These are phyloP conservation scores for Chydorus sphaericus DNA, from an alignment of 2,888 invertebrate genomes.

Conservation along the genomic window DNA sequence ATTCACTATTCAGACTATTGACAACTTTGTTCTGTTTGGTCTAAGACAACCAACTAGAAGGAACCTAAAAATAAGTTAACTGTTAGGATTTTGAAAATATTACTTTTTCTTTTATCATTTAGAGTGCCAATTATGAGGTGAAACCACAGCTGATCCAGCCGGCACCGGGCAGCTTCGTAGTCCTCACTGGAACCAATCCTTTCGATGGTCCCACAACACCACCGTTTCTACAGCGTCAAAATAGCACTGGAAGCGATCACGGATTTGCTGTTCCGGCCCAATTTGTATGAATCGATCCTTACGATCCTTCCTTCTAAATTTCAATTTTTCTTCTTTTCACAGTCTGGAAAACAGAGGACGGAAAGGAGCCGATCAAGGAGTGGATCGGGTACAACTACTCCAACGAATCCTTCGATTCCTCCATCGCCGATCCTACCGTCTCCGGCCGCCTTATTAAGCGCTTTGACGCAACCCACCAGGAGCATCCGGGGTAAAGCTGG, in stretches of 20 bases:
- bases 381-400: constrained; percentile 30
- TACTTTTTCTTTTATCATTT: too few relatives aligned
- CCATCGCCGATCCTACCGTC: constrained; percentile 28
- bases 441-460: constrained; percentile 35
- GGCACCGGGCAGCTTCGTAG: background rate
- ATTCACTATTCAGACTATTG: too few relatives aligned
- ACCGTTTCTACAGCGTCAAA: background rate
- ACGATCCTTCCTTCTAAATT: too few relatives aligned
- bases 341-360: constrained; percentile 32
- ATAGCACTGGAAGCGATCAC: background rate
- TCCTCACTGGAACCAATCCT: background rate
- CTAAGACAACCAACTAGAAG: too few relatives aligned
- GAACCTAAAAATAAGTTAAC: too few relatives aligned
- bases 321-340: constrained; percentile 17
- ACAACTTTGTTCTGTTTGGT: too few relatives aligned
- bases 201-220: too few relatives aligned
- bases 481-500: background rate
- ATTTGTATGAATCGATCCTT: background rate
- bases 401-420: constrained; percentile 7
- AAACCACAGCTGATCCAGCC: background rate
- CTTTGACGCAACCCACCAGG: background rate
- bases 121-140: too few relatives aligned
- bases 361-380: constrained; percentile 39
- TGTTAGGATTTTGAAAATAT: too few relatives aligned
- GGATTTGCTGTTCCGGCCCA: constrained; percentile 1